Conservation (phyloP, 2,113 vertebrate genomes). For the Gila orcuttii region DNA sequence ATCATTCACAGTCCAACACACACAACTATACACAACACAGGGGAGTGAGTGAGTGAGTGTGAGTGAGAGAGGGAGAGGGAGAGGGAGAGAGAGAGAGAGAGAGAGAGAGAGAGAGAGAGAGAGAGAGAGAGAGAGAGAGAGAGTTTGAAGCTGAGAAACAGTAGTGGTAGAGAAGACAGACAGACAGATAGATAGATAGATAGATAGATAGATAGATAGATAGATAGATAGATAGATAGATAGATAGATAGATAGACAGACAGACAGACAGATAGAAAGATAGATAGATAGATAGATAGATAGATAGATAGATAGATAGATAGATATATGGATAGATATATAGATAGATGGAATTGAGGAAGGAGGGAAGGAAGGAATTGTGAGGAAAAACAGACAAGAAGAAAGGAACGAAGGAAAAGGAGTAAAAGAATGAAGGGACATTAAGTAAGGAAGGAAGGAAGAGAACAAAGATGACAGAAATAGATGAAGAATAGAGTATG, state of each 20-base stretch:
- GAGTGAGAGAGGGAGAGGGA: neutral
- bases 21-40: slow-evolving; percentile 15
- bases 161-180: neutral
- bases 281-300: neutral
- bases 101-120: neutral
- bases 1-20: slow-evolving; percentile 31
- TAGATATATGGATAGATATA: neutral
- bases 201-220: neutral
- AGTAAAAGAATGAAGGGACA: neutral
- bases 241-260: neutral
- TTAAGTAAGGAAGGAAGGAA: neutral
- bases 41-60: neutral
- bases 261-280: neutral
- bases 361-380: neutral
- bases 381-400: neutral
- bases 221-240: neutral
- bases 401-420: neutral
- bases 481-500: too few species aligned
- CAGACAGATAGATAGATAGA: neutral
- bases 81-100: neutral
- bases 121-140: too few species aligned
- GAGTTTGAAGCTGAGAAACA: neutral
- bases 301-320: neutral
- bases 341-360: too few species aligned
- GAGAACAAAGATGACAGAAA: neutral